Base-by-base conservation (phyloP, 2,797 vertebrate genomes). In the Myripristis murdjan region DNA sequence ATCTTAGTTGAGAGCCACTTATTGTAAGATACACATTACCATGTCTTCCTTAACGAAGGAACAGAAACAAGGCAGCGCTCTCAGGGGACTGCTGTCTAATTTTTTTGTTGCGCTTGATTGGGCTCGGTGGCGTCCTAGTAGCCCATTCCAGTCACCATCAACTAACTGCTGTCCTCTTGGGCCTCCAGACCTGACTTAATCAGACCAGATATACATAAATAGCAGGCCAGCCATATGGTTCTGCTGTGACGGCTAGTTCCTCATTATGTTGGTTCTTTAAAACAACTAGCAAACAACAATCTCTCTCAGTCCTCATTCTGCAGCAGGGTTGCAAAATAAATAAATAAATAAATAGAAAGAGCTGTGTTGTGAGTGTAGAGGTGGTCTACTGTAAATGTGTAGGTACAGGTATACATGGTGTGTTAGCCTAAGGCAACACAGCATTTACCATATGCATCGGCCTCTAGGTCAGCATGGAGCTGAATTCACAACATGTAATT, bases 111-210 rank as follows among this genome's bases (percentile, higher is more conserved):
- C 26, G 26, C 83, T 77, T 82, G 83, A 86, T 83, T 72, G 81
- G 76, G 76, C 78, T 68, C 55, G 22, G 65, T 48, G 71, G 81
- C 84, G 89, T 90, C 87, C 90, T 91, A 87, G 82, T 91, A 71
- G 89, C 90, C 91, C 89, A 89, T 85, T 92, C 87, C 89, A 92
- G 90, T 93, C 89, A 90, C 83, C 68, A 81, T 90, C 87, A 81
- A 87, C 86, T 78, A 85, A 54, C 60, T 24, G 77, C 77, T 8
- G 73, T 77, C 86, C 87, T 87, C 88, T 64, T 47, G 90, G 87
- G 89, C 79, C 83, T 73, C 63, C 26, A 81, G 68, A 67, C 84
- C 78, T 92, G 89, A 92, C 90, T 91, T 88, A 92, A 93, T 92
- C 89, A 89, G 90, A 92, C 82, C 90, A 79, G 75, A 62, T 80